These are phyloP conservation scores for Pediacus dermestoides DNA, from an alignment of 2,888 invertebrate species.

Conservation along the genomic window DNA sequence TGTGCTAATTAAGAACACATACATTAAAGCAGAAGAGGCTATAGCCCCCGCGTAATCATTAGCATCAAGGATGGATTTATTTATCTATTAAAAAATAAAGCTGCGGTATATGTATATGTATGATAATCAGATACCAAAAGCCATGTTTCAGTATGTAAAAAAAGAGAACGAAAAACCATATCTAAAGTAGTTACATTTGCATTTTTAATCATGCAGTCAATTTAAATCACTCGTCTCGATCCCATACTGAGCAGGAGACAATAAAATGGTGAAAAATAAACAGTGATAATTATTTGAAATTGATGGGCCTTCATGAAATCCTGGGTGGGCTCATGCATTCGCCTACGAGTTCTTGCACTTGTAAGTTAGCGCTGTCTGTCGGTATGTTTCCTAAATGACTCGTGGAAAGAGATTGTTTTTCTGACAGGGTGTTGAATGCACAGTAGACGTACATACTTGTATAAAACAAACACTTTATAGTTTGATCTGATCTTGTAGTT, in stretches of 20 bases:
- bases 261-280: constrained; percentile 2
- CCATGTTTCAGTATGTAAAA: no score
- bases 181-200: constrained; percentile 2
- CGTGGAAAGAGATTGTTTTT: neutral
- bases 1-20: no score
- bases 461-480: constrained; percentile 1
- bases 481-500: neutral
- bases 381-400: neutral
- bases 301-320: constrained; percentile 1
- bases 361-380: constrained; percentile 2
- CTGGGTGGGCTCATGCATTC: constrained; percentile 3
- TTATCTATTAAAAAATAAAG: no score
- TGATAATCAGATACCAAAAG: no score
- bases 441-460: no score
- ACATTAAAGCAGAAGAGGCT: no score
- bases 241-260: constrained; percentile 2
- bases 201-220: constrained; percentile 2
- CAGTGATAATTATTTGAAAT: constrained; percentile 1
- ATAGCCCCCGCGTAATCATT: no score
- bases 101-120: no score
- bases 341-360: constrained; percentile 2
- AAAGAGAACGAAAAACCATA: neutral
- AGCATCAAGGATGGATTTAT: no score
- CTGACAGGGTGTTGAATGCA: neutral
- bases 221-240: constrained; percentile 2